These are phyloP conservation scores for Globodera rostochiensis DNA, from an alignment of 1,140 invertebrate genomes.

Conservation along the genomic window DNA sequence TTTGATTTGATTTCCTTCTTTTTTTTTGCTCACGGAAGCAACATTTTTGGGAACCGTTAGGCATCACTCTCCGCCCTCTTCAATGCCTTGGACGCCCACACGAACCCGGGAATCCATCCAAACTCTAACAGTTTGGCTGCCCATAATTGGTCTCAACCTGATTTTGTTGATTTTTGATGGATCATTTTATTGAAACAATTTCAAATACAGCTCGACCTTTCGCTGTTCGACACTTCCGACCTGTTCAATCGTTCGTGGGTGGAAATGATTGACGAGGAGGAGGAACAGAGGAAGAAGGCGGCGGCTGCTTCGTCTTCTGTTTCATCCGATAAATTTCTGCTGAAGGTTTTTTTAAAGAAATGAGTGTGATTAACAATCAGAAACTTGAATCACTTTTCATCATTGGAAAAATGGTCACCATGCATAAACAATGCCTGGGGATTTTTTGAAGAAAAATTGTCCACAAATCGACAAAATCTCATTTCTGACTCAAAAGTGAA, in stretches of 20 bases:
- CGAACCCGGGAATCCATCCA: no score
- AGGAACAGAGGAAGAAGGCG: not conserved
- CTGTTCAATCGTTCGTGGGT: conserved; percentile 22
- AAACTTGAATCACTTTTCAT: not conserved
- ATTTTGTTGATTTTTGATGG: no score
- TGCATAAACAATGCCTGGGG: not conserved
- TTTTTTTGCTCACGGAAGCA: no score
- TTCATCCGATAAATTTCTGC: not conserved
- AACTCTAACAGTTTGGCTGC: no score
- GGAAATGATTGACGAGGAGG: conserved; percentile 25
- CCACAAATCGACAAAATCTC: no score
- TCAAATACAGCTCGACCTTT: not conserved
- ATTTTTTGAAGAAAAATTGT: no score
- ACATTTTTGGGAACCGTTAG: no score
- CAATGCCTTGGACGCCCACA: no score
- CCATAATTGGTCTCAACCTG: no score
- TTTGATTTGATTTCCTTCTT: no score
- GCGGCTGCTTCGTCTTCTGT: not conserved
- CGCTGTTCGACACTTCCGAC: not conserved
- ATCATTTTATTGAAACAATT: not conserved
- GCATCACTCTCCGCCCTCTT: no score
- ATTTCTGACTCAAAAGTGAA: no score
- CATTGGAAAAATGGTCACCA: not conserved
- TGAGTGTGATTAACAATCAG: not conserved
- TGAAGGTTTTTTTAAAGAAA: not conserved